phyloP scores from a whole-genome alignment of 2,888 invertebrate species.

The Diogma glabrata region DNA sequence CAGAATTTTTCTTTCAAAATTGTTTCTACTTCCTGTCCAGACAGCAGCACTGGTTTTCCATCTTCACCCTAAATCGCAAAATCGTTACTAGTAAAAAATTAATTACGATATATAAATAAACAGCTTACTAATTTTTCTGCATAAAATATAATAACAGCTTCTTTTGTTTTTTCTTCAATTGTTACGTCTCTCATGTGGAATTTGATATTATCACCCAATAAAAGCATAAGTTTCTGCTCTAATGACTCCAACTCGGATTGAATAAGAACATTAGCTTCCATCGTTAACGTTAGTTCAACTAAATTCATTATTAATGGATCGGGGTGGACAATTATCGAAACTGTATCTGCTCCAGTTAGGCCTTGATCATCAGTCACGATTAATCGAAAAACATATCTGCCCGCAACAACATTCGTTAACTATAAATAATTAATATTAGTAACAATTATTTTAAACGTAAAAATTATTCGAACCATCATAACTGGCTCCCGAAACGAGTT shows the following conservation, averaged over 20 bases:
- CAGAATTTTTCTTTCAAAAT: constrained; percentile 55
- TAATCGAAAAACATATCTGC: constrained; percentile 77
- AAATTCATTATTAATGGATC: constrained; percentile 65
- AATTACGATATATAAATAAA: background rate
- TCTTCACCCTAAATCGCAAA: constrained; percentile 21
- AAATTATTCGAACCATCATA: constrained; percentile 44
- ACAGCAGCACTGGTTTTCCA: constrained; percentile 32
- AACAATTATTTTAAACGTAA: constrained; percentile 3
- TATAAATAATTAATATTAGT: constrained; percentile 27
- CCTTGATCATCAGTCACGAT: constrained; percentile 89
- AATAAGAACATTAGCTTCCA: constrained; percentile 54
- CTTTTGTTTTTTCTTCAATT: constrained; percentile 47
- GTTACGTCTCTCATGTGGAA: constrained; percentile 46
- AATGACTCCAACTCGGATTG: constrained; percentile 53
- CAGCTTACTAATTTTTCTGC: constrained; percentile 44
- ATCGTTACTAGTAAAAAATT: background rate
- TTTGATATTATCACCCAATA: constrained; percentile 61
- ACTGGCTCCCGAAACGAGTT: constrained; percentile 65
- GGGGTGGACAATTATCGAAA: constrained; percentile 68
- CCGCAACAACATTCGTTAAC: constrained; percentile 75
- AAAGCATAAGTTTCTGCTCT: constrained; percentile 65
- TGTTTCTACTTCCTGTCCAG: constrained; percentile 53
- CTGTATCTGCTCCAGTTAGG: constrained; percentile 65
- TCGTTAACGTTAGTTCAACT: constrained; percentile 70
- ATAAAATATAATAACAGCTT: constrained; percentile 57